Percentiles rank a stretch among this genome's conserved stretches.
Evolutionary conservation across 2,888 invertebrate species (phyloP).

Genomic region (Drosophila macrothrix): DNA sequence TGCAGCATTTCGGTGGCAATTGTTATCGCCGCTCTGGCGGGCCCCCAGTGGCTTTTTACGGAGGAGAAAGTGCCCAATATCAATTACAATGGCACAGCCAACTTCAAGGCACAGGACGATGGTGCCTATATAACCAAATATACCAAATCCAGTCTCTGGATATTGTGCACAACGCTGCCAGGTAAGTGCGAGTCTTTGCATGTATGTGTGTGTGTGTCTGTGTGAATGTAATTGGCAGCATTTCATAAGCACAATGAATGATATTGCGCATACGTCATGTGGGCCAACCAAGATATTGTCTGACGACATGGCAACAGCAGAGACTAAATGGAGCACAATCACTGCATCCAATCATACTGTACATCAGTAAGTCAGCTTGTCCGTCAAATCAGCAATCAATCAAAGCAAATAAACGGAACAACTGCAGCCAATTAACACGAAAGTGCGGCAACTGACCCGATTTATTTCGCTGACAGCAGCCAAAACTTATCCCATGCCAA

Average conservation of each 20-base stretch:
- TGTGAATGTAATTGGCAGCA: not conserved
- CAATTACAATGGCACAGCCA: conserved; percentile 90
- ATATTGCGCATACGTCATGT: conserved; percentile 41
- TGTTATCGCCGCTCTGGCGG: conserved; percentile 85
- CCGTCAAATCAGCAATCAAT: conserved; percentile 27
- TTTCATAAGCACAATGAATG: conserved; percentile 25
- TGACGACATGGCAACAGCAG: not conserved
- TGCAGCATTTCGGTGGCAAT: conserved; percentile 85
- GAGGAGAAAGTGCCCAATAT: conserved; percentile 93
- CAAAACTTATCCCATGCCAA: not conserved
- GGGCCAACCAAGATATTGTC: not conserved
- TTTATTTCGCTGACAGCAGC: conserved; percentile 35
- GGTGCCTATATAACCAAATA: conserved; percentile 84
- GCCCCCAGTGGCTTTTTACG: conserved; percentile 92
- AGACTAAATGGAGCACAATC: conserved; percentile 8
- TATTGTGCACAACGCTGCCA: conserved; percentile 83
- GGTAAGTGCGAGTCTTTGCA: conserved; percentile 71
- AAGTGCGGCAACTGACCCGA: conserved; percentile 18
- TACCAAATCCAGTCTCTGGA: conserved; percentile 85
- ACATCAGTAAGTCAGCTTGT: not conserved
- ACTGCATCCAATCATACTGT: conserved; percentile 21
- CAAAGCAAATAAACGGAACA: conserved; percentile 35
- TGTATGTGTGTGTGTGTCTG: conserved; percentile 23
- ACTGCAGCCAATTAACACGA: conserved; percentile 30
- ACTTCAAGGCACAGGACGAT: conserved; percentile 84